phyloP scores from a whole-genome alignment of 2,888 invertebrate genomes.

The Lobophora halterata region DNA sequence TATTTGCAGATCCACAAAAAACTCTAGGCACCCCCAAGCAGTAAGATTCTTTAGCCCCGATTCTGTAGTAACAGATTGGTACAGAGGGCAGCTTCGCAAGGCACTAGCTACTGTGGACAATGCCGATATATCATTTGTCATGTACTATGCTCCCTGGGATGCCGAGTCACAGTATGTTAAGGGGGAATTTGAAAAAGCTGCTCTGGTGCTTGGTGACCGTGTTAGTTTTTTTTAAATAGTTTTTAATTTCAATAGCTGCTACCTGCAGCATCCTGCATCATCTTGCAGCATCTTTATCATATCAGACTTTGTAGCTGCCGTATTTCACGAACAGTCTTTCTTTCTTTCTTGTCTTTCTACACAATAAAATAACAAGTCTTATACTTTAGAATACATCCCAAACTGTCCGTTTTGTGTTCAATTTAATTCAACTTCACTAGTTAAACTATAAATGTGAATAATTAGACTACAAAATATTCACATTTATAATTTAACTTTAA shows the following conservation, averaged over 20 bases:
- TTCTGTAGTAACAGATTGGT: slow-evolving; percentile 88
- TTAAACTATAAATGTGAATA: no score
- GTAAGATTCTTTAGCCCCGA: slow-evolving; percentile 86
- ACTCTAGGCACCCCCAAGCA: slow-evolving; percentile 75
- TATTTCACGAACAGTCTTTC: no score
- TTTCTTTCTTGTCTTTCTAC: no score
- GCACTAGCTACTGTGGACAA: slow-evolving; percentile 82
- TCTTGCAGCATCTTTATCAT: neutral
- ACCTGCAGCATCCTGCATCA: no score
- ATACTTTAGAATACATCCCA: no score
- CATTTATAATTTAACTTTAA: no score
- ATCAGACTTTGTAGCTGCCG: no score
- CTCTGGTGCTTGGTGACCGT: slow-evolving; percentile 84
- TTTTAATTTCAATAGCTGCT: slow-evolving; percentile 2
- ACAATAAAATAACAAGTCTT: no score
- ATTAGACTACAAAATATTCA: no score
- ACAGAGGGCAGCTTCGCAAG: slow-evolving; percentile 85
- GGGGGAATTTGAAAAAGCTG: slow-evolving; percentile 87
- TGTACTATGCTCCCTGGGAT: slow-evolving; percentile 98
- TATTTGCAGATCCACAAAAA: slow-evolving; percentile 57
- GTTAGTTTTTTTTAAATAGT: slow-evolving; percentile 64
- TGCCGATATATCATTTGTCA: slow-evolving; percentile 90
- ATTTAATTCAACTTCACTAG: no score
- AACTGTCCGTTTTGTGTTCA: no score
- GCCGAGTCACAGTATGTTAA: slow-evolving; percentile 89